Conservation (phyloP, 37 sponge, comb jelly and placozoan species). For the Eunapius fragilis region DNA sequence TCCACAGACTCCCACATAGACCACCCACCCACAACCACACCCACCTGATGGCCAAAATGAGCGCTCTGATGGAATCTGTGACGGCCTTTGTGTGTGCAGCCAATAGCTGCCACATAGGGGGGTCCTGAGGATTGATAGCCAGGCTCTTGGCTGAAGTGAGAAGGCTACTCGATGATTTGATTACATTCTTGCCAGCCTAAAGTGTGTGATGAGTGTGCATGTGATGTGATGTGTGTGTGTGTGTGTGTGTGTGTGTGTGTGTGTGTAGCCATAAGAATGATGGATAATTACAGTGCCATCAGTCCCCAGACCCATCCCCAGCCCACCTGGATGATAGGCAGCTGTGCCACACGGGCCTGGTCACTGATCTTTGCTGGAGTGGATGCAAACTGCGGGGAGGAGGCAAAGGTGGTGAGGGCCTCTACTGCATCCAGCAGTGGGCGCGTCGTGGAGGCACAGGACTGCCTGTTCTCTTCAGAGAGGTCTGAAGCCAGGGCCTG, state of each 20-base stretch:
- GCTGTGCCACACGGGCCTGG: constrained; percentile 70
- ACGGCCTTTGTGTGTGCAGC: constrained; percentile 88
- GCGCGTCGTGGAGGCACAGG: constrained; percentile 83
- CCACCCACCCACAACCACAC: no score
- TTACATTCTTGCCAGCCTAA: constrained; percentile 77
- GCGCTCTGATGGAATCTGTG: constrained; percentile 77
- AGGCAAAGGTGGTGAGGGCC: constrained; percentile 88
- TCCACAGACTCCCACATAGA: no score
- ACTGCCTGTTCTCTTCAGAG: constrained; percentile 77
- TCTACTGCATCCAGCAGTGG: constrained; percentile 96
- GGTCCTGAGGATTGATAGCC: constrained; percentile 88
- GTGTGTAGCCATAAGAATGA: constrained; percentile 47
- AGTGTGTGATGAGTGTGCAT: constrained; percentile 33
- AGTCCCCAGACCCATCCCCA: neutral
- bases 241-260: constrained; percentile 64
- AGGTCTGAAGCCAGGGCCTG: constrained; percentile 83
- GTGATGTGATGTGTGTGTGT: constrained; percentile 61
- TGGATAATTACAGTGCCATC: neutral
- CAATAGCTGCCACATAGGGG: constrained; percentile 91
- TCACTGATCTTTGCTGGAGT: constrained; percentile 93
- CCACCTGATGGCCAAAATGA: constrained; percentile 77
- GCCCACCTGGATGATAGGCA: constrained; percentile 43
- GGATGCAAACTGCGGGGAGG: constrained; percentile 95
- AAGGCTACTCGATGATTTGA: constrained; percentile 73
- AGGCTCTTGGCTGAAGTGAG: constrained; percentile 86